Base-by-base conservation (phyloP, 2,797 vertebrate genomes). In the Lutjanus argentimaculatus region DNA sequence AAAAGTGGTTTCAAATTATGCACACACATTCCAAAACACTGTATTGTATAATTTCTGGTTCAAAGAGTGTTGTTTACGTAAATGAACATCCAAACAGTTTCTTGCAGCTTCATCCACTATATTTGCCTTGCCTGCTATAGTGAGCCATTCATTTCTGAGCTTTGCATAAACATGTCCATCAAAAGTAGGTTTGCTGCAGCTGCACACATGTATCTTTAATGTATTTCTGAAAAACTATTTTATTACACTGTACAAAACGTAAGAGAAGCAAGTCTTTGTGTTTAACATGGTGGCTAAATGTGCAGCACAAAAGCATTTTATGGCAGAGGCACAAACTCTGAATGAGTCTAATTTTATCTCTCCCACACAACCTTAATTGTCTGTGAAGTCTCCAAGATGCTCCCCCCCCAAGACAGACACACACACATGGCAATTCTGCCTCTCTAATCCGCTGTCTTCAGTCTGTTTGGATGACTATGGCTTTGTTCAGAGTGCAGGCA, bases 11-110 rank as follows among this genome's bases (percentile, higher is more conserved):
- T 53, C 21, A 72, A 79, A 79, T 84, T 58, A 79, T 85, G 72
- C 75, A 21, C 53, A 77, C 13, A 21, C 71, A 0, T 61, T 71
- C 75, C 58, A 55, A 69, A 81, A 65, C 22, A 25, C 63, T 45
- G 48, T 65, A 58, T 84, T 81, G 77, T 76, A 72, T 74, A 13
- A 75, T 78, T 79, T 88, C 65, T 72, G 58, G 64, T 79, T 79
- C 59, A 75, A 36, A 72, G 57, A 61, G 22, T 64, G 46, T 53
- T 75, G 80, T 85, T 88, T 79, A 77, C 49, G 56, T 64, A 81
- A 64, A 71, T 79, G 40, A 87, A 77, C 69, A 45, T 57, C 0
- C 55, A 67, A 81, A 80, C 64, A 21, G 36, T 17, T 52, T 69
- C 7, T 49, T n/a, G 25, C 52, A 49, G 72, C 56, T 40, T n/a